Evolutionary conservation across 64 coral and sea anemone genomes (phyloP), one percentile per base, ranked within the genome.

Genomic region (Montipora capricornis): DNA sequence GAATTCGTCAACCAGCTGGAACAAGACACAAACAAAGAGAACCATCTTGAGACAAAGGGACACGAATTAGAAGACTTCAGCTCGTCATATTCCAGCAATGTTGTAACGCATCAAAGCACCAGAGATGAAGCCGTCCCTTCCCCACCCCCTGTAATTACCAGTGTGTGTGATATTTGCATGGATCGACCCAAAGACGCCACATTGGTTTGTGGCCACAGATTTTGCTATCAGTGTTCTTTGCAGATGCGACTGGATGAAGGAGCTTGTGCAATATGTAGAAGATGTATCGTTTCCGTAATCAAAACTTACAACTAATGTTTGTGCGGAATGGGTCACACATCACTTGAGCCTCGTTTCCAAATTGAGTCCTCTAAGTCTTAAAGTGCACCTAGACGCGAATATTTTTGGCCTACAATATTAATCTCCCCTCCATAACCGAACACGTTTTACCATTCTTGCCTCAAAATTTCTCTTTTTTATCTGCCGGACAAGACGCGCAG

Each of bases 171-270:
- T 49, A 95, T 95, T 60, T 95, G 94, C 44, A 88, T 92, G 94
- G 94, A 95, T 26, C 50, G 89, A 20, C 74, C 81, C 22, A 95
- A 95, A n/a, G 94, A 95, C 37, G 94, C 94, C 2, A 87, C 94
- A 5, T 50, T 95, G 1, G 73, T 95, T 2, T 95, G 94, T 46
- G 94, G 94, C 2, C 94, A 95, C 58, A 82, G 94, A 13, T 95
- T 87, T 20, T 95, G 89, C 20, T 95, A 78, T 57, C 49, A 70
- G 22, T 95, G 94, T 16, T 89, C 94, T 6, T 53, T 80, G 10
- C 94, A 95, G 76, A 95, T 95, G 94, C 60, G 94, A 6, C 9
- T 88, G 5, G 89, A 95, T 15, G 94, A 95, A 68, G 64, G 81
- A 4, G 82, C 86, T 19, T 95, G 94, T 49, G 94, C 89, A 0